Evolutionary conservation across 2,797 vertebrate genomes (phyloP).

Genomic region (Microctenopoma stevenorrisi): DNA sequence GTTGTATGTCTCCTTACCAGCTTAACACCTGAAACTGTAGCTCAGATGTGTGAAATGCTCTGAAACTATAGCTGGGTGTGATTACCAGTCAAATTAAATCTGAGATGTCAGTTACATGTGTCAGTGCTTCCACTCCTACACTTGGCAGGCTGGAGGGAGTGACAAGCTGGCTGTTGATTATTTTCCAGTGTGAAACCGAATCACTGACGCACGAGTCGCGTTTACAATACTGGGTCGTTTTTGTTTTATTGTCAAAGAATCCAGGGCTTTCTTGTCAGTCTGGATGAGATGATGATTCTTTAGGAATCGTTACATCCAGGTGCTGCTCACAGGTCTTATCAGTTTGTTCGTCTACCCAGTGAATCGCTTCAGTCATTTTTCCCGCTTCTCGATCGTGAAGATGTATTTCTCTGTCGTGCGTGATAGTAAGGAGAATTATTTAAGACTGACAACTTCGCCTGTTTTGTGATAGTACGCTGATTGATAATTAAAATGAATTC

Average conservation of each 20-base stretch:
- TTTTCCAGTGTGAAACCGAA: conserved; percentile 67
- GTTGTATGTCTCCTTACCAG: conserved; percentile 69
- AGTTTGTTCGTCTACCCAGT: too few species aligned
- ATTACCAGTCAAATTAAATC: conserved; percentile 87
- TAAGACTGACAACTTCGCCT: not conserved
- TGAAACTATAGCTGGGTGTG: conserved; percentile 84
- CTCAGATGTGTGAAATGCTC: conserved; percentile 82
- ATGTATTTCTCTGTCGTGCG: not conserved
- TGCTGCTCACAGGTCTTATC: too few species aligned
- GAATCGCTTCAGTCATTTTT: not conserved
- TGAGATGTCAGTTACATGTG: conserved; percentile 83
- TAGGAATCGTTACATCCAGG: too few species aligned
- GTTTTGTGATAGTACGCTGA: not conserved
- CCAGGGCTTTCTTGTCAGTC: conserved; percentile 13
- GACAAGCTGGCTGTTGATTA: conserved; percentile 76
- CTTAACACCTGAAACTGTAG: conserved; percentile 82
- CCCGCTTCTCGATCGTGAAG: not conserved
- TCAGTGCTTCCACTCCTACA: conserved; percentile 74
- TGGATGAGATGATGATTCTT: conserved; percentile 10
- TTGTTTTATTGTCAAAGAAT: conserved; percentile 49
- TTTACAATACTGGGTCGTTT: conserved; percentile 42
- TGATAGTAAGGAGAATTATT: not conserved
- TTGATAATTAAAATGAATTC: not conserved
- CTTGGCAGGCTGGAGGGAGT: conserved; percentile 74
- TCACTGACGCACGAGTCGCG: conserved; percentile 50